Conservation (phyloP, 1,140 invertebrate species). For the Penaeus indicus region DNA sequence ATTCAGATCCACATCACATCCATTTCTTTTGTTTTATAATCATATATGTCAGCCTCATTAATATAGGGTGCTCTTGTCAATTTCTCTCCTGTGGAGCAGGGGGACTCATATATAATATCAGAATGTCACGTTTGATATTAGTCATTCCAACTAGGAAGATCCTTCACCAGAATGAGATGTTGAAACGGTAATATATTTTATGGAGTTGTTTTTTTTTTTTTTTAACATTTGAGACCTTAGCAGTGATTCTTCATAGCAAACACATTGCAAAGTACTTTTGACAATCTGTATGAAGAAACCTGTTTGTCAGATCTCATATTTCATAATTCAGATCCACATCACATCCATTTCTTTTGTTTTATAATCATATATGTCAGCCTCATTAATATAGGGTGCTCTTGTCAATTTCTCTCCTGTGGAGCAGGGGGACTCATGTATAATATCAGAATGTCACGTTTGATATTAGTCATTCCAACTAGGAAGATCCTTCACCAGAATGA, state of each 20-base stretch:
- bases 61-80: background rate
- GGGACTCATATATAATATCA: no score
- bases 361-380: slow-evolving; percentile 6
- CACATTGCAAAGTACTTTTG: background rate
- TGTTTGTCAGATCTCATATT: slow-evolving; percentile 30
- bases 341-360: slow-evolving; percentile 31
- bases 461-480: slow-evolving; percentile 26
- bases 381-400: background rate
- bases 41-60: slow-evolving; percentile 4
- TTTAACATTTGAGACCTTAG: no score
- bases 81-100: no score
- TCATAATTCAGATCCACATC: slow-evolving; percentile 26
- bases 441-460: no score
- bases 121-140: background rate
- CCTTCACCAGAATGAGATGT: background rate
- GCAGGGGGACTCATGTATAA: no score
- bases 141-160: slow-evolving; percentile 28
- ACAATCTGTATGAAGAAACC: slow-evolving; percentile 30
- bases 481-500: slow-evolving; percentile 5
- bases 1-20: slow-evolving; percentile 24
- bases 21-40: slow-evolving; percentile 31
- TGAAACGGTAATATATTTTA: no score
- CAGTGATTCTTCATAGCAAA: no score
- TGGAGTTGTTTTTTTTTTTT: background rate
- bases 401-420: no score